Evolutionary conservation across 2,113 vertebrate genomes (phyloP), one percentile per base, ranked within the genome.

Genomic region (Ardeotis arabs): DNA sequence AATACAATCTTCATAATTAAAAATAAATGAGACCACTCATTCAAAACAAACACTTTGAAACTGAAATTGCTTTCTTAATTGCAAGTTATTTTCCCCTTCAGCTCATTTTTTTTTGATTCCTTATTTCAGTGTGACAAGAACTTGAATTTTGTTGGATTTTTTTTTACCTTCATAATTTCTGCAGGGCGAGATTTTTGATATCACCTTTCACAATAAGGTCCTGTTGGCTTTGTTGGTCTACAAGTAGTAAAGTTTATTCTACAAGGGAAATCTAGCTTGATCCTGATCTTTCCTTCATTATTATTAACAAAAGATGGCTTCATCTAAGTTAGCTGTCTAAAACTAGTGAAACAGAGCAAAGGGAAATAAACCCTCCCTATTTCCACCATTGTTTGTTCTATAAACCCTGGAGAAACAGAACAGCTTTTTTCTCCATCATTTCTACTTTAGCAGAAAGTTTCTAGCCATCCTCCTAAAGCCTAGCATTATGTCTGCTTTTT

Each of bases 11-110:
- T 29, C 58, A n/a, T 69, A 90, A 93, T 45, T 55, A 75, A 87
- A 92, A 56, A 56, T 17, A 84, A 91, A 84, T 59, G 50, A 92
- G 27, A 81, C 2, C 21, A 67, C 21, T 90, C 59, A 91, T 64
- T 87, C 84, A 91, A 90, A 96, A 70, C 41, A 84, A 95, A 70
- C 11, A 31, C 19, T 81, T 68, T 37, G 50, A 84, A 95, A 81
- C 5, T 33, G 52, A 94, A 94, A 93, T 69, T 83, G 21, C 52
- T 69, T 89, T 90, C 50, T 68, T 69, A 69, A 63, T 66, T 83
- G 20, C 3, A 3, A 82, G 83, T 59, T 89, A 73, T 85, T 90
- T 84, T 84, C 23, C 14, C 39, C 39, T 92, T 84, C 29, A 60
- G 39, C 18, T 75, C 59, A n/a, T 44, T 44, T 44, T 44, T 4